These are phyloP conservation scores for Monochamus alternatus DNA, from an alignment of 2,888 invertebrate genomes.

Conservation along the genomic window DNA sequence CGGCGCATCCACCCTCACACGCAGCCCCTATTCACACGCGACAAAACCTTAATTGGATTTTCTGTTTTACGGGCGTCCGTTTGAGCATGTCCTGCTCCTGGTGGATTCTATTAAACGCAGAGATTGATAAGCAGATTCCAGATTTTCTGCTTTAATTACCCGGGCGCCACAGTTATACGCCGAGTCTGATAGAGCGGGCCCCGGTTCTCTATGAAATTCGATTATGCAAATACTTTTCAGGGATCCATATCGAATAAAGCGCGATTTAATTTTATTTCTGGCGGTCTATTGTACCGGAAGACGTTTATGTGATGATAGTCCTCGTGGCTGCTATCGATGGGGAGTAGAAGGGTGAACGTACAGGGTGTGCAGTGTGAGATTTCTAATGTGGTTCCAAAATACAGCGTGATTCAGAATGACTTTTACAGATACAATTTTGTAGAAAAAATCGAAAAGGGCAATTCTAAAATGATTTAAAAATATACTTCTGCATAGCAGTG, in stretches of 20 bases:
- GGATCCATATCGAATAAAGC: slow-evolving; percentile 29
- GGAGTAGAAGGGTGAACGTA: background rate
- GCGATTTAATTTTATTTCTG: background rate
- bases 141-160: slow-evolving; percentile 50
- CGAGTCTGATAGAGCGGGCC: slow-evolving; percentile 41
- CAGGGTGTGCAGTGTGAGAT: too few relatives aligned
- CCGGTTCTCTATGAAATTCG: slow-evolving; percentile 42
- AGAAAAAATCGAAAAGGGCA: too few relatives aligned
- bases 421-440: too few relatives aligned
- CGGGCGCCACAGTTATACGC: slow-evolving; percentile 47
- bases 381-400: too few relatives aligned
- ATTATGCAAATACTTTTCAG: slow-evolving; percentile 45
- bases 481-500: too few relatives aligned
- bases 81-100: slow-evolving; percentile 47
- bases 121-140: slow-evolving; percentile 53
- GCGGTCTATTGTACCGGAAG: background rate
- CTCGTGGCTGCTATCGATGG: background rate
- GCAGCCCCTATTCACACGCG: slow-evolving; percentile 54
- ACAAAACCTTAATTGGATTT: slow-evolving; percentile 64
- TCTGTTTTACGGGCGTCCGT: slow-evolving; percentile 59
- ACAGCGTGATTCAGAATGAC: too few relatives aligned
- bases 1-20: slow-evolving; percentile 9
- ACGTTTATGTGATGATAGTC: slow-evolving; percentile 14
- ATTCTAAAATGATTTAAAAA: too few relatives aligned
- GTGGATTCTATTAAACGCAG: slow-evolving; percentile 50